Base-by-base conservation (phyloP, 2,888 invertebrate genomes). In the Dorcus parallelipipedus region DNA sequence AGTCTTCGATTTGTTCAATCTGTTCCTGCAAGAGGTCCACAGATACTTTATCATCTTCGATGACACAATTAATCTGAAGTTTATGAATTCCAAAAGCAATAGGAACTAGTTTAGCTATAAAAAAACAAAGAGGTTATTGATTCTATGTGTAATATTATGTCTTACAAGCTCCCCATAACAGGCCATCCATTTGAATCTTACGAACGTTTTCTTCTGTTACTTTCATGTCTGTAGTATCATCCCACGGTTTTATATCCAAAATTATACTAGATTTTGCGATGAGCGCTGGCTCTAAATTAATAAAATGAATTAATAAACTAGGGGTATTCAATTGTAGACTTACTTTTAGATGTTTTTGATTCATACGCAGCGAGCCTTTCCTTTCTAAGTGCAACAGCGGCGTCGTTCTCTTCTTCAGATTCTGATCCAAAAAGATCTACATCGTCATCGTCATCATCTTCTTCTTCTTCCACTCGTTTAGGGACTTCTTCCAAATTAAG, bases 191-290 rank as follows among this genome's bases (percentile, higher is more conserved):
- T 60, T 75, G 75, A 65, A 98, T 89, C 65, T 84, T 82, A 66
- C 96, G 84, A 0, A 97, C 95, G 67, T 82, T 80, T 33, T 81
- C 77, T 80, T 98, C 97, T 86, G 97, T 84, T 58, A 81, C 84
- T 67, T 83, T 85, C 90, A 97, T 92, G 71, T 97, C 92, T 40
- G 97, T 97, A 78, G 95, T 95, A 80, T 95, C 95, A 76, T 92
- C 92, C 88, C 88, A 88, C 14, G 96, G 95, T 76, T 98, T 98
- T 1, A 97, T 89, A 80, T 97, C 97, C 65, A 97, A 82, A 66
- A 98, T 89, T 51, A 98, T 89, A 74, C 89, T 95, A 3, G 96
- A 97, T 79, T 98, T 98, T 56, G 97, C 97, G 76, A 97, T 91
- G 42, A 95, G 79, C 4, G 80, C 86, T 26, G 94, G 91, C 80